Evolutionary conservation across 2,888 invertebrate genomes (phyloP).

Genomic region (Drymonia ruficornis): DNA sequence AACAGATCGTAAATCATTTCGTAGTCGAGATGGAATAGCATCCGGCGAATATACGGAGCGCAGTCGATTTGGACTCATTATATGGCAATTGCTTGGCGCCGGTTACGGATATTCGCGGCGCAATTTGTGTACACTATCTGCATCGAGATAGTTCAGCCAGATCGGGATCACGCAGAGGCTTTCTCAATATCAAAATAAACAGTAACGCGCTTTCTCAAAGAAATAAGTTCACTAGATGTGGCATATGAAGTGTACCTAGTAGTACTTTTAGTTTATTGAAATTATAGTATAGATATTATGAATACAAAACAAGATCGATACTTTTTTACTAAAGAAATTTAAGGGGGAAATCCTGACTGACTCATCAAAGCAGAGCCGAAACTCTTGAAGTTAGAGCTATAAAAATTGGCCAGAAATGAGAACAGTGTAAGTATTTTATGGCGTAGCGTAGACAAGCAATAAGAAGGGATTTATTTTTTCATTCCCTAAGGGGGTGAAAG

Average conservation of each 20-base stretch:
- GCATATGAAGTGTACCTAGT: background rate
- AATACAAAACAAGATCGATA: no score
- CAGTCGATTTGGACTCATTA: slow-evolving; percentile 73
- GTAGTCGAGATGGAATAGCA: slow-evolving; percentile 31
- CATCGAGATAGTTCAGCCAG: slow-evolving; percentile 62
- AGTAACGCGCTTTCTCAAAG: slow-evolving; percentile 49
- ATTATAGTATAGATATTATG: background rate
- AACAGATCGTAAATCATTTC: slow-evolving; percentile 64
- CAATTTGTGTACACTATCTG: slow-evolving; percentile 75
- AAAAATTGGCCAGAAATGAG: no score
- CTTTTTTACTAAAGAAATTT: no score
- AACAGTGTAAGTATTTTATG: no score
- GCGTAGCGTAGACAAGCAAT: no score
- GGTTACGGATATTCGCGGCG: slow-evolving; percentile 67
- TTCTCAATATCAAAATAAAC: slow-evolving; percentile 68
- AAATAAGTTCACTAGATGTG: slow-evolving; percentile 35
- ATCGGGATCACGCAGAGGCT: slow-evolving; percentile 68
- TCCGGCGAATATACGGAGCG: slow-evolving; percentile 47
- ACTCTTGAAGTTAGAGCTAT: no score
- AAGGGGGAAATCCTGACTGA: no score
- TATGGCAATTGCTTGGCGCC: slow-evolving; percentile 66
- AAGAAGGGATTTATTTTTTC: no score
- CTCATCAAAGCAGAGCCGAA: no score
- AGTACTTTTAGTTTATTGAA: background rate
- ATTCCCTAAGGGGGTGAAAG: no score